phyloP scores from a whole-genome alignment of 2,888 invertebrate genomes.

The Orthosia gracilis region DNA sequence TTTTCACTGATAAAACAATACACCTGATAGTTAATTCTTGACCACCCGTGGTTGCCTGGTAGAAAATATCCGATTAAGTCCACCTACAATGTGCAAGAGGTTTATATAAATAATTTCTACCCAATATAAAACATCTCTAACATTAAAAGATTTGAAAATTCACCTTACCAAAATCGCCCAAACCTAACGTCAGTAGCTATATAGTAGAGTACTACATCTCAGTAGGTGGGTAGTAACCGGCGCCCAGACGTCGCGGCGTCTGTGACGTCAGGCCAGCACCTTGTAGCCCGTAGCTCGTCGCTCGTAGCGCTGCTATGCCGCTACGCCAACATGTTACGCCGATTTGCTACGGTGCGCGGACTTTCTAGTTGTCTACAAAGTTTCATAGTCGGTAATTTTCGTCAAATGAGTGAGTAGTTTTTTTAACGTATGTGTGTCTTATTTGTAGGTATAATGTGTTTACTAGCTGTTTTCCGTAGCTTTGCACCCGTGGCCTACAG shows the following conservation, averaged over 20 bases:
- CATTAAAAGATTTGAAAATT: not conserved
- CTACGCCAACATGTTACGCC: conserved; percentile 18
- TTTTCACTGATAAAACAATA: not conserved
- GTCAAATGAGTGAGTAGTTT: not conserved
- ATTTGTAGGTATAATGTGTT: no score
- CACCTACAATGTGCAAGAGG: no score
- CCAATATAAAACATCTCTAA: not conserved
- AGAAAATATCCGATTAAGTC: not conserved
- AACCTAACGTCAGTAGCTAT: conserved; percentile 9
- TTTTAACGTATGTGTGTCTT: not conserved
- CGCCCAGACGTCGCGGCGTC: conserved; percentile 73
- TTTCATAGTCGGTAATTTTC: not conserved
- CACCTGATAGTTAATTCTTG: not conserved
- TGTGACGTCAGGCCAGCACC: conserved; percentile 60
- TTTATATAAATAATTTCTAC: not conserved
- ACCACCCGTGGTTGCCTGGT: not conserved
- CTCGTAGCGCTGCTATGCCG: conserved; percentile 29
- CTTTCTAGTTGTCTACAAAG: conserved; percentile 6
- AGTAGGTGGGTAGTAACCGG: conserved; percentile 42
- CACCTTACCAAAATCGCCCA: not conserved
- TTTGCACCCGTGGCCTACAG: no score
- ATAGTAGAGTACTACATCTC: not conserved
- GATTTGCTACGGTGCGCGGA: not conserved
- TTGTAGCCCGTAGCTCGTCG: conserved; percentile 31
- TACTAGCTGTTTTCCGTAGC: no score